Percentiles rank a stretch among this genome's conserved stretches.
phyloP scores from a whole-genome alignment of 2,888 invertebrate genomes.

The Tortrix viridana region DNA sequence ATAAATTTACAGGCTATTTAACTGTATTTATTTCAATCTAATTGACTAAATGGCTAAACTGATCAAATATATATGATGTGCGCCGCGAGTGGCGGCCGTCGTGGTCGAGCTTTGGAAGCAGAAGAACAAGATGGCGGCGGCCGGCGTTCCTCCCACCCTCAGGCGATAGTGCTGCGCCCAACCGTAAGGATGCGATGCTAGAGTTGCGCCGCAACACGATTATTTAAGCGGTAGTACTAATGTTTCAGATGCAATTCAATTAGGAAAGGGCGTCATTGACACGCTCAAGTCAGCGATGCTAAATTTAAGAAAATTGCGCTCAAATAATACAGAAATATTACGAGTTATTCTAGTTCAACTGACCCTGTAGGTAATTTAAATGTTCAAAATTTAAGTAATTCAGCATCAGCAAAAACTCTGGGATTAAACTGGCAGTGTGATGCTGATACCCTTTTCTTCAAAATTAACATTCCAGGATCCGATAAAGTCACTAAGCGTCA shows the following conservation, averaged over 20 bases:
- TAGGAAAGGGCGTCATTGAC: constrained; percentile 11
- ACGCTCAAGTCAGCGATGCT: constrained; percentile 16
- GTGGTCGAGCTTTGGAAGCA: too few species aligned
- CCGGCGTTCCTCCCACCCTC: too few species aligned
- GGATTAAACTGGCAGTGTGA: constrained; percentile 20
- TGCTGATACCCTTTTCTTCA: constrained; percentile 13
- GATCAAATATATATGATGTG: too few species aligned
- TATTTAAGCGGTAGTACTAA: constrained; percentile 7
- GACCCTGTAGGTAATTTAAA: background rate
- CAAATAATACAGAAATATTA: constrained; percentile 10
- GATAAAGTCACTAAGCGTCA: constrained; percentile 21
- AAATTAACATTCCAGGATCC: constrained; percentile 7
- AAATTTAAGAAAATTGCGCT: constrained; percentile 23
- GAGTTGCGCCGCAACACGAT: too few species aligned
- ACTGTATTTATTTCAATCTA: too few species aligned
- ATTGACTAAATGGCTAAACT: too few species aligned
- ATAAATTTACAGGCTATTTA: too few species aligned
- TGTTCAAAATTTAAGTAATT: background rate
- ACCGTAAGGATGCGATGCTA: too few species aligned
- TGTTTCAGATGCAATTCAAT: background rate
- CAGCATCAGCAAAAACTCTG: constrained; percentile 15
- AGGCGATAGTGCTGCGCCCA: too few species aligned
- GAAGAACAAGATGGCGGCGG: too few species aligned
- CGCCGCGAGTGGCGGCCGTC: too few species aligned
- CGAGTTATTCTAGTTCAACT: background rate